phyloP scores from a whole-genome alignment of 1,140 invertebrate species.

The Lepidurus arcticus region DNA sequence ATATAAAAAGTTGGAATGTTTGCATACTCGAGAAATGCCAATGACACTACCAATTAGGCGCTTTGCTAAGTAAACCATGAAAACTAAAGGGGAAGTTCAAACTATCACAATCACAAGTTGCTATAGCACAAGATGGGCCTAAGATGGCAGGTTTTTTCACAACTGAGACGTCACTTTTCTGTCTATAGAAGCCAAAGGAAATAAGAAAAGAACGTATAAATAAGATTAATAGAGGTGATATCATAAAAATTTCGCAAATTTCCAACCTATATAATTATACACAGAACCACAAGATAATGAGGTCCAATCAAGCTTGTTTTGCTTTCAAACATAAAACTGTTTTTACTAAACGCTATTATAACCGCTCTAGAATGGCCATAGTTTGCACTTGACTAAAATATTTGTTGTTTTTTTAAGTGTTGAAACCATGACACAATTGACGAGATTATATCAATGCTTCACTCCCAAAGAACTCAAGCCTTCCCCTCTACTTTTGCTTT shows the following conservation, averaged over 20 bases:
- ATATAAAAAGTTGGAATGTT: slow-evolving; percentile 19
- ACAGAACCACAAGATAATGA: slow-evolving; percentile 1
- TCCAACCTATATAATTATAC: not conserved
- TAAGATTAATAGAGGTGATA: slow-evolving; percentile 14
- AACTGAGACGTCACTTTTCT: not conserved
- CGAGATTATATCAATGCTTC: slow-evolving; percentile 30
- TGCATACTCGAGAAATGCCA: not conserved
- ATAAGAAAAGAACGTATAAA: not conserved
- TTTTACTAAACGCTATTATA: slow-evolving; percentile 2
- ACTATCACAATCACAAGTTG: slow-evolving; percentile 9
- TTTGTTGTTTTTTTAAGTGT: slow-evolving; percentile 3
- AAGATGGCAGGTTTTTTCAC: not conserved
- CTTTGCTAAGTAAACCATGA: not conserved
- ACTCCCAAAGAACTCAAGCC: slow-evolving; percentile 56
- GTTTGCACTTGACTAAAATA: slow-evolving; percentile 24
- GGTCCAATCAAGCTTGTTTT: not conserved
- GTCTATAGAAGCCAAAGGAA: not conserved
- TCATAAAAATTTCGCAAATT: not conserved
- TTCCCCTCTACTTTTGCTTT: slow-evolving; percentile 61
- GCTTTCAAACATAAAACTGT: not conserved
- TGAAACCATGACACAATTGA: slow-evolving; percentile 20
- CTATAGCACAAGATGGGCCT: not conserved
- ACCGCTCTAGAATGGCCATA: slow-evolving; percentile 15
- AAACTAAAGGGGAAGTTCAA: slow-evolving; percentile 6
- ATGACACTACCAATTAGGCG: not conserved